Evolutionary conservation across 2,888 invertebrate species (phyloP).

Genomic region (Yponomeuta malinellus): DNA sequence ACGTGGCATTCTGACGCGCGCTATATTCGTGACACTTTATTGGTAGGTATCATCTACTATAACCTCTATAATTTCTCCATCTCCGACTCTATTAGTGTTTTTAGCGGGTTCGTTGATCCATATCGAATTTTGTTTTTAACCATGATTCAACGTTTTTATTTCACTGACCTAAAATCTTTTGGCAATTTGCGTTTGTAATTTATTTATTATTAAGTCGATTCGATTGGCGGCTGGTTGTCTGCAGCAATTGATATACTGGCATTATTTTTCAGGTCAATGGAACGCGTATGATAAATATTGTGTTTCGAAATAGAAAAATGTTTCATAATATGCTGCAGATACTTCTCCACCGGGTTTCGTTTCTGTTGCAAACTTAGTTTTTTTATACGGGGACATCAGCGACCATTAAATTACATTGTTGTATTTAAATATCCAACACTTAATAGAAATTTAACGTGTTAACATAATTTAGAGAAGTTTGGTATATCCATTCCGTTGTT

Average conservation of each 20-base stretch:
- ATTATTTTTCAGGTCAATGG: conserved; percentile 34
- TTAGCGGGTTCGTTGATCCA: conserved; percentile 2
- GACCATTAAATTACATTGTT: no score
- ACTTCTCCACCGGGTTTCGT: no score
- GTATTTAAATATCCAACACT: no score
- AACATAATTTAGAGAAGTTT: no score
- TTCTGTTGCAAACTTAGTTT: no score
- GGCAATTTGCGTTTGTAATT: conserved; percentile 4
- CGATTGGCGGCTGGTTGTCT: conserved; percentile 29
- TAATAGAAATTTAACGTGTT: no score
- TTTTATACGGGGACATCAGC: no score
- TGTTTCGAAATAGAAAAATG: no score
- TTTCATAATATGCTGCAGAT: no score
- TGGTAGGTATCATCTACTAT: background rate
- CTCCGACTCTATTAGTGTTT: background rate
- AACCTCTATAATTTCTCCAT: background rate
- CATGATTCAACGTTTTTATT: conserved; percentile 1
- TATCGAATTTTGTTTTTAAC: background rate
- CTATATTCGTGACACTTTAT: background rate
- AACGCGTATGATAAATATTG: conserved; percentile 21
- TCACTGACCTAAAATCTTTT: conserved; percentile 13
- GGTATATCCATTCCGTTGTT: conserved; percentile 4
- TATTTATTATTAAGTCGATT: conserved; percentile 21
- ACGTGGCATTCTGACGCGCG: conserved; percentile 16
- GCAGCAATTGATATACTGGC: conserved; percentile 32